These are phyloP conservation scores for Heliconius ethilla DNA, from an alignment of 2,888 invertebrate species.

Conservation along the genomic window DNA sequence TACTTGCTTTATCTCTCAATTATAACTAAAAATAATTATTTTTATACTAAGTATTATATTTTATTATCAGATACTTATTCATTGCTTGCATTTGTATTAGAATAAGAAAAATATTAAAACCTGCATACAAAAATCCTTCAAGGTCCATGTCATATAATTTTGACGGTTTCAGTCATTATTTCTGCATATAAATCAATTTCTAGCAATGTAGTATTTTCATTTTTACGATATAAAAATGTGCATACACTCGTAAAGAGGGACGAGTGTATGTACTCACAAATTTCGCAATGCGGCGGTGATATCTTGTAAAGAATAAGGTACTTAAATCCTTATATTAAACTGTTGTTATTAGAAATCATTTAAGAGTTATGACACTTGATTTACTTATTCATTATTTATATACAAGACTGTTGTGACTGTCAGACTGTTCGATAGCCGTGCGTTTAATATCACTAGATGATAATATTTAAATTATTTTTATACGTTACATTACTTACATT, in stretches of 20 bases:
- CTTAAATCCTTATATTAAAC: not conserved
- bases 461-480: not conserved
- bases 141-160: not conserved
- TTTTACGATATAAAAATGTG: not conserved
- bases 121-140: not conserved
- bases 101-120: slow-evolving; percentile 4
- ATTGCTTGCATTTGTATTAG: not conserved
- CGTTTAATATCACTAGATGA: not conserved
- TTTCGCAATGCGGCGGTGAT: slow-evolving; percentile 6
- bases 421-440: not conserved
- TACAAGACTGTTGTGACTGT: not conserved
- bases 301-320: slow-evolving; percentile 2
- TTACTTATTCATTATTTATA: not conserved
- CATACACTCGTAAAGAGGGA: not conserved
- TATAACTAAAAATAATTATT: no score
- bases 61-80: no score
- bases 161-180: not conserved
- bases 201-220: not conserved
- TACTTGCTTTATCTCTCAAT: no score
- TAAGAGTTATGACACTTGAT: not conserved
- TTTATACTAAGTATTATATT: no score
- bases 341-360: not conserved
- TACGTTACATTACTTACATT: no score
- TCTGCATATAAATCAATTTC: slow-evolving; percentile 1
- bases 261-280: slow-evolving; percentile 1